Percentiles rank a stretch among this genome's conserved stretches.
These are phyloP conservation scores for Kradibia gibbosae DNA, from an alignment of 1,140 invertebrate genomes.

Conservation along the genomic window DNA sequence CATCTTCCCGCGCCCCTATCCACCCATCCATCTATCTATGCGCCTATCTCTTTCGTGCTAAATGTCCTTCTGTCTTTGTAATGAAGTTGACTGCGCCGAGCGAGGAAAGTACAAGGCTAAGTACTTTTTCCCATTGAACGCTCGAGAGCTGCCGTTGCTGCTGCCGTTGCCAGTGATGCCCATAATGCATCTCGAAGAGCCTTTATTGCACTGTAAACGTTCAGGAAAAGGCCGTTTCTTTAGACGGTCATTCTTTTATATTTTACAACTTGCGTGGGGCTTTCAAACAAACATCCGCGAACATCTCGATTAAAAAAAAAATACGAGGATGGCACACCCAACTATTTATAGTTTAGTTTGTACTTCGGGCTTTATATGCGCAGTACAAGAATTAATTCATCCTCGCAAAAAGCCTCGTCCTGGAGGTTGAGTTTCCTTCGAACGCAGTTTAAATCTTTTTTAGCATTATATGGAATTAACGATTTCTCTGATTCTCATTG, in stretches of 20 bases:
- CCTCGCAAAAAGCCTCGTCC: background rate
- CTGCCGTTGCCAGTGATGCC: background rate
- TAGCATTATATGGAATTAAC: background rate
- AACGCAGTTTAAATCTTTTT: background rate
- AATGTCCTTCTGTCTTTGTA: slow-evolving; percentile 44
- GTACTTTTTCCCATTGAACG: slow-evolving; percentile 52
- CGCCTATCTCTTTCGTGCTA: background rate
- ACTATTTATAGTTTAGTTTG: slow-evolving; percentile 29
- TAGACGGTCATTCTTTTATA: slow-evolving; percentile 13
- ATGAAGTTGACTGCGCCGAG: slow-evolving; percentile 46
- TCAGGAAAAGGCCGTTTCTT: slow-evolving; percentile 29
- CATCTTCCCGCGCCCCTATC: background rate
- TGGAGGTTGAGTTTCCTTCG: background rate
- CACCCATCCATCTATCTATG: background rate
- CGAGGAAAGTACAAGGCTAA: slow-evolving; percentile 49
- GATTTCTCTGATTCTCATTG: background rate
- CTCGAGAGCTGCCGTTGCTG: slow-evolving; percentile 40
- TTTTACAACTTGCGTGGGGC: background rate
- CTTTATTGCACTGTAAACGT: slow-evolving; percentile 49
- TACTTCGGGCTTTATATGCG: background rate
- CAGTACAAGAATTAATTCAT: background rate
- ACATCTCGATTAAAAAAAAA: slow-evolving; percentile 52
- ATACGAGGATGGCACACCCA: slow-evolving; percentile 39
- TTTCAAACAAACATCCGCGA: slow-evolving; percentile 29
- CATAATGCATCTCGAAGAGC: slow-evolving; percentile 35